Percentiles rank a stretch among this genome's conserved stretches.
These are phyloP conservation scores for Characodon lateralis DNA, from an alignment of 2,797 vertebrate species.

Conservation along the genomic window DNA sequence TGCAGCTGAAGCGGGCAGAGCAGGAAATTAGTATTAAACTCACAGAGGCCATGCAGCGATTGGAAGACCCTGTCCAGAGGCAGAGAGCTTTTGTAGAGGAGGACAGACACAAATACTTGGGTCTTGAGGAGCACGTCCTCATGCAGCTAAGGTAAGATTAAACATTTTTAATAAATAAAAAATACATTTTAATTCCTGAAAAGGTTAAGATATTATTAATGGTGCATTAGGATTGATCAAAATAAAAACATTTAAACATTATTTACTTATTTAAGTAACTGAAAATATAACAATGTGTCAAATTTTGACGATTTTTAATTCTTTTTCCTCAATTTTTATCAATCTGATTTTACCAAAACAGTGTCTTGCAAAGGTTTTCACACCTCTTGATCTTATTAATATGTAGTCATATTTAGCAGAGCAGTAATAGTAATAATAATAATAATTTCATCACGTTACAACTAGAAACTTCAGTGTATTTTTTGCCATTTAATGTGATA, in stretches of 20 bases:
- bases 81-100: constrained; percentile 93
- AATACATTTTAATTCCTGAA: neutral
- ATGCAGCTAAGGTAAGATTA: constrained; percentile 85
- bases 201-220: neutral
- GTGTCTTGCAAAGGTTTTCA: neutral
- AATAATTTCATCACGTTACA: no score
- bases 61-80: constrained; percentile 92
- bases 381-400: neutral
- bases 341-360: neutral
- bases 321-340: neutral
- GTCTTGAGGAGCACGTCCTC: constrained; percentile 89
- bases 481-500: no score
- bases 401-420: no score
- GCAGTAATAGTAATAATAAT: no score
- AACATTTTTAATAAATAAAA: neutral
- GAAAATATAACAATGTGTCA: neutral
- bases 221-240: neutral
- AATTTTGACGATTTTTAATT: neutral
- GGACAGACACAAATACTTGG: constrained; percentile 92
- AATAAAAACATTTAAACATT: neutral
- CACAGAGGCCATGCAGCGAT: constrained; percentile 84
- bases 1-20: constrained; percentile 92
- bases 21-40: constrained; percentile 91
- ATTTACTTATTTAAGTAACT: neutral
- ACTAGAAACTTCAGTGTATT: no score